Base-by-base conservation (phyloP, 35 echinoderm and acorn worm species). In the Strongylocentrotus purpuratus region DNA sequence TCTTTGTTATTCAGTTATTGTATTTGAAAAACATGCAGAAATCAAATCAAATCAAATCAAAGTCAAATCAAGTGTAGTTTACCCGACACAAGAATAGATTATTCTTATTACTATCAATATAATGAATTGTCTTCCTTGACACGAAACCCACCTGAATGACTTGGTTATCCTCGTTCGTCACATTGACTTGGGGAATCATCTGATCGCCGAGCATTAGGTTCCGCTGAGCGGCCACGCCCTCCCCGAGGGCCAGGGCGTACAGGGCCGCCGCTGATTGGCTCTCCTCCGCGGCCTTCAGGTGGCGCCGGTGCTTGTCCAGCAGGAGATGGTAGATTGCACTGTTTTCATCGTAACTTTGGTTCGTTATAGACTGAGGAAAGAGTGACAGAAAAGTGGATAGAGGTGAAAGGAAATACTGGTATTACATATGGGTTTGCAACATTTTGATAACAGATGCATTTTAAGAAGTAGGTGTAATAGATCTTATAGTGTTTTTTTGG, bases 311-410 rank as follows among this genome's bases (percentile, higher is more conserved):
- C 71, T 98, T 97, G 96, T 99, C 98, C 17, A 99, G 95, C 91
- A 99, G 52, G 48, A 99, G 97, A 60, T 99, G 95, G 90, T 99
- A 99, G 91, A 99, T 97, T 99, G 98, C 98, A 97, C 98, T 97
- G 90, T 95, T 92, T 60, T 98, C 95, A 93, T 99, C 98, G 95
- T 96, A 99, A 94, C 94, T 95, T 92, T 99, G 95, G 88, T 94
- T 94, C 33, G 94, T 96, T 32, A 99, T 94, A 85, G 98, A 99
- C 98, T 99, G 94, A 45, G 97, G 70, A 95, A 86, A 14, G 18
- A 94, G 9, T n/a, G 50, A 55, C 11, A 94, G 18, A 31, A 17
- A 28, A 70, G 50, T n/a, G 85, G 20, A 86, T 7, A 3, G 13
- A 10, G 13, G 48, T 52, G 48, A 13, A 52, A 52, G 48, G 8